Base-by-base conservation (phyloP, 2,888 invertebrate species). In the Melieria crassipennis region DNA sequence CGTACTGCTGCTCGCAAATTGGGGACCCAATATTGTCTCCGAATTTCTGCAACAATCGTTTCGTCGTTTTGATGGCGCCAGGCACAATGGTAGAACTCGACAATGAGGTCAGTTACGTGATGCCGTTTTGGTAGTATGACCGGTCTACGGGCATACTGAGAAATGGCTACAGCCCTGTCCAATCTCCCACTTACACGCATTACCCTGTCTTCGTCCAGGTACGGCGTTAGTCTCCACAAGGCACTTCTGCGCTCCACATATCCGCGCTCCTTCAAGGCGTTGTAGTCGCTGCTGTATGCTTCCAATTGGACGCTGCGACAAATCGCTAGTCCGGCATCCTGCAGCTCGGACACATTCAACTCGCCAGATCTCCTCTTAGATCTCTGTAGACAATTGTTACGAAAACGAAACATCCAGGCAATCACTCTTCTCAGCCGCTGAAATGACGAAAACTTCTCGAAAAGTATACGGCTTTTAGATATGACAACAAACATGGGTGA, bases 251-350 rank as follows among this genome's bases (percentile, higher is more conserved):
- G 43, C 1, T 61, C 46, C 11, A 60, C 16, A 42, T 42, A 5
- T n/a, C 42, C 4, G 11, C 6, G 10, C 16, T 10, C 30, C 10
- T 10, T 3, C 7, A 50, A 64, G 9, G 6, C 7, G 5, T 10
- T 55, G 11, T 71, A 71, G 7, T 75, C 73, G 9, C 65, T 65
- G 1, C 67, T 45, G 46, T 60, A 75, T 11, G 47, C 50, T 57
- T 65, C 43, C 63, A 60, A 63, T 56, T 75, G 71, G 10, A 66
- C 66, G 6, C 60, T 7, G 4, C 69, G 69, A 47, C 52, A 42
- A 9, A 70, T 62, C 9, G 56, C 62, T 46, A 47, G 5, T 50
- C 73, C 65, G 5, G 73, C 65, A 9, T 43, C 58, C 45, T 65
- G 7, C 42, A 65, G 16, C 63, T 65, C 63, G 47, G 43, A 16